A percentile compares a stretch with the other conserved stretches of the same genome.
Evolutionary conservation across 2,113 vertebrate species (phyloP).

Genomic region (Anser brachyrhynchus): DNA sequence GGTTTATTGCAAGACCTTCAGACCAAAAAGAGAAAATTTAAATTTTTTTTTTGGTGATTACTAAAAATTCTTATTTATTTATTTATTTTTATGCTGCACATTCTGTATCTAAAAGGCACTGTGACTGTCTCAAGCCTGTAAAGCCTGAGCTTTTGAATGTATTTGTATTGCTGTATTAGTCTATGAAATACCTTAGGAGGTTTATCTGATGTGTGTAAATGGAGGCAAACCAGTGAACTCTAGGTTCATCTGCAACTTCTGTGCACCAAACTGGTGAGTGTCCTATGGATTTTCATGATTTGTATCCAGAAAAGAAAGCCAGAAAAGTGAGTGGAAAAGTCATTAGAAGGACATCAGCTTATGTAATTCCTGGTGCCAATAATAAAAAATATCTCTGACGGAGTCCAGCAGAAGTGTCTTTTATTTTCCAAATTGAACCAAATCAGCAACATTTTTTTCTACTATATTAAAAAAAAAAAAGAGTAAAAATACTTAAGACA

Average conservation of each 20-base stretch:
- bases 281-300: neutral
- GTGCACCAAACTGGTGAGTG: neutral
- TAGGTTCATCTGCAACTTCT: neutral
- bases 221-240: rapidly evolving
- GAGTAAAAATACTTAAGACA: neutral
- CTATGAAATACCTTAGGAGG: neutral
- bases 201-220: neutral
- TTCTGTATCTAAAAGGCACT: neutral
- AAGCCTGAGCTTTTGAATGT: neutral
- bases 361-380: neutral
- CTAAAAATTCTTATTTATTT: neutral
- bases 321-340: neutral
- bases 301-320: neutral
- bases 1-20: neutral
- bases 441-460: neutral
- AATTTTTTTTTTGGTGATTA: neutral
- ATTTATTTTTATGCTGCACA: neutral
- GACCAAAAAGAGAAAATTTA: neutral
- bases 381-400: neutral
- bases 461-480: neutral
- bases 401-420: neutral
- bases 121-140: neutral
- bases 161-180: neutral
- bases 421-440: neutral
- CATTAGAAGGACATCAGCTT: neutral